Evolutionary conservation across 2,113 vertebrate species (phyloP).

Genomic region (Phalacrocorax pelagicus): DNA sequence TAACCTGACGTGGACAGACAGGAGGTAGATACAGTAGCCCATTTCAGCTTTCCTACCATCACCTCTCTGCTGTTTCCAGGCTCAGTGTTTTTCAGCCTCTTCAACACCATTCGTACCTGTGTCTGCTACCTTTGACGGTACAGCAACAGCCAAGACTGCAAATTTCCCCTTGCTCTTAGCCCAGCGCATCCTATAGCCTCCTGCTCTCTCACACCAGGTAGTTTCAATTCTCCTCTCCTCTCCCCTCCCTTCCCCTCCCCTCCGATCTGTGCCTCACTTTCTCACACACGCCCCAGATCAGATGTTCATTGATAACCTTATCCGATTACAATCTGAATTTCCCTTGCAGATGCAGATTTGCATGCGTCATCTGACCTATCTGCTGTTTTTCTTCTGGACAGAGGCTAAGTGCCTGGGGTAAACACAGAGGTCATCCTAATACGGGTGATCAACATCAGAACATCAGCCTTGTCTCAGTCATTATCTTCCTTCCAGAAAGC

Average conservation of each 20-base stretch:
- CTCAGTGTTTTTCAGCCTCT: not conserved
- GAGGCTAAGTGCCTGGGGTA: too few relatives aligned
- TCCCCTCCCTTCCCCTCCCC: too few relatives aligned
- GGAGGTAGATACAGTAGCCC: accelerated
- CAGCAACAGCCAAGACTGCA: not conserved
- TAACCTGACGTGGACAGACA: not conserved
- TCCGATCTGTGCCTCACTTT: too few relatives aligned
- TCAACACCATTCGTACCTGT: not conserved
- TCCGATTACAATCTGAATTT: not conserved
- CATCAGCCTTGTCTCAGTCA: too few relatives aligned
- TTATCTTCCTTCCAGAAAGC: not conserved
- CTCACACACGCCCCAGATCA: not conserved
- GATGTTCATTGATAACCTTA: not conserved
- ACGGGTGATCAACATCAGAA: not conserved
- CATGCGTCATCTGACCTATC: not conserved
- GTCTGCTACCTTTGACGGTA: not conserved
- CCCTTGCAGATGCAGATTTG: not conserved
- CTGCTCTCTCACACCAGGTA: not conserved
- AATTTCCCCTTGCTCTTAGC: not conserved
- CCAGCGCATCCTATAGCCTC: not conserved
- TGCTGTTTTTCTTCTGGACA: not conserved
- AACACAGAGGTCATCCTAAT: not conserved
- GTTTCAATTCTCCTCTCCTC: not conserved
- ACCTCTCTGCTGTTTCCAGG: not conserved
- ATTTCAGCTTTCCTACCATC: not conserved